A percentile compares a stretch with the other conserved stretches of the same genome.
These are phyloP conservation scores for Eclectus roratus DNA, from an alignment of 2,113 vertebrate species.

Conservation along the genomic window DNA sequence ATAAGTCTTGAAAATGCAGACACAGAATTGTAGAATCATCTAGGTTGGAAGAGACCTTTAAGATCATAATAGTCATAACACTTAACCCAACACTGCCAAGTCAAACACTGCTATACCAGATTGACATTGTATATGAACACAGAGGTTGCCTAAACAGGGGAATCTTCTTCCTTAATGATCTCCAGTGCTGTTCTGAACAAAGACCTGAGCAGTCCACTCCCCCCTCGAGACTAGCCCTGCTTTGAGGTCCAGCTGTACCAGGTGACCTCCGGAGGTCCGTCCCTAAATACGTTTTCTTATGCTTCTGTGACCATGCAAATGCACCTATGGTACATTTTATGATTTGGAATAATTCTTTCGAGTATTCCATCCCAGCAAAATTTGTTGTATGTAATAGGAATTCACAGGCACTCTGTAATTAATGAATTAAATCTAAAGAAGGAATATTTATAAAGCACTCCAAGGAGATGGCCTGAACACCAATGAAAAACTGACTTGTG, in stretches of 20 bases:
- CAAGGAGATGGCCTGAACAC: background rate
- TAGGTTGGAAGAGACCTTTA: background rate
- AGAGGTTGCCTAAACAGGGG: background rate
- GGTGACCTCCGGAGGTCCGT: background rate
- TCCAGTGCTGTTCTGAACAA: background rate
- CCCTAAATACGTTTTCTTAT: background rate
- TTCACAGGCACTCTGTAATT: background rate
- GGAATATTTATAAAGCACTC: background rate
- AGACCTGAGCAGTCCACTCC: background rate
- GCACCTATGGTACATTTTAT: background rate
- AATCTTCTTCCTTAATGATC: background rate
- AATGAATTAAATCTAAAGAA: background rate
- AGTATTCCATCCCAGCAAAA: background rate
- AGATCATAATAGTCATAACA: background rate
- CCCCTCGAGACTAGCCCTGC: background rate
- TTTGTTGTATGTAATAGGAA: background rate
- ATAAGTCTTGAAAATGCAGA: background rate
- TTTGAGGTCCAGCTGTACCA: background rate
- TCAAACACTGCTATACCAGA: background rate
- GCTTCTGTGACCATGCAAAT: background rate
- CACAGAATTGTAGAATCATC: background rate
- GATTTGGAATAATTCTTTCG: background rate
- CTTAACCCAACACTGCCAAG: background rate
- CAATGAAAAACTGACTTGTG: background rate
- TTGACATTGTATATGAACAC: background rate